Percentiles rank a stretch among this genome's conserved stretches.
Evolutionary conservation across 2,797 vertebrate genomes (phyloP).

Genomic region (Hoplostethus mediterraneus): DNA sequence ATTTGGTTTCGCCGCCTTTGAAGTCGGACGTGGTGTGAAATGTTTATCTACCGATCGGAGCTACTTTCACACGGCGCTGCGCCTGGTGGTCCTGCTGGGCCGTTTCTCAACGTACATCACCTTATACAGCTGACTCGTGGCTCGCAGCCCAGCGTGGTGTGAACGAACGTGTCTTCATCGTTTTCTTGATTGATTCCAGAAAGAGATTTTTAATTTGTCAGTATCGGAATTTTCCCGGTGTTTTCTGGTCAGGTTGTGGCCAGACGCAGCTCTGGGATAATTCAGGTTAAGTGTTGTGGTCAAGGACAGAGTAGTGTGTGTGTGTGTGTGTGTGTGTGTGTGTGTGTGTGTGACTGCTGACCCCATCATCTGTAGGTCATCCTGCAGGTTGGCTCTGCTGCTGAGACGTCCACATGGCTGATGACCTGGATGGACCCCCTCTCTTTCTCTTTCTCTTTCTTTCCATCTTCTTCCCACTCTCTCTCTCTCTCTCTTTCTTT

Average conservation of each 20-base stretch:
- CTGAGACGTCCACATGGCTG: slow-evolving; percentile 59
- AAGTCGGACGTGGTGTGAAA: neutral
- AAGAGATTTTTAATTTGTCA: neutral
- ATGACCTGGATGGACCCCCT: slow-evolving; percentile 29
- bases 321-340: slow-evolving; percentile 15
- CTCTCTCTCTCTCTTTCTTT: neutral
- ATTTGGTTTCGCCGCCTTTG: slow-evolving; percentile 8
- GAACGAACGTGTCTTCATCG: neutral
- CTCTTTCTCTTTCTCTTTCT: neutral
- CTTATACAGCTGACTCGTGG: too few species aligned
- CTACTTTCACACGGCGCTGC: neutral
- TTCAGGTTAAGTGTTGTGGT: slow-evolving; percentile 54
- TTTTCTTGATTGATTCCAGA: neutral
- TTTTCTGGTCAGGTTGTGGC: slow-evolving; percentile 34
- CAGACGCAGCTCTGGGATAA: slow-evolving; percentile 21
- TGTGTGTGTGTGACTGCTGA: slow-evolving; percentile 33
- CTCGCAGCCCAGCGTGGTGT: too few species aligned
- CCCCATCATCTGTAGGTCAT: slow-evolving; percentile 46
- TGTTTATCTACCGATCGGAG: slow-evolving; percentile 5
- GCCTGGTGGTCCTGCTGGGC: neutral
- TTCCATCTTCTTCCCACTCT: neutral
- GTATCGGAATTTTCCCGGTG: slow-evolving; percentile 5
- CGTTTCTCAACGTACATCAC: neutral
- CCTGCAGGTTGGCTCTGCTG: slow-evolving; percentile 37
- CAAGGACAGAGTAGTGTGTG: slow-evolving; percentile 15